Evolutionary conservation across 2,113 vertebrate species (phyloP).

Genomic region (Pionites leucogaster): DNA sequence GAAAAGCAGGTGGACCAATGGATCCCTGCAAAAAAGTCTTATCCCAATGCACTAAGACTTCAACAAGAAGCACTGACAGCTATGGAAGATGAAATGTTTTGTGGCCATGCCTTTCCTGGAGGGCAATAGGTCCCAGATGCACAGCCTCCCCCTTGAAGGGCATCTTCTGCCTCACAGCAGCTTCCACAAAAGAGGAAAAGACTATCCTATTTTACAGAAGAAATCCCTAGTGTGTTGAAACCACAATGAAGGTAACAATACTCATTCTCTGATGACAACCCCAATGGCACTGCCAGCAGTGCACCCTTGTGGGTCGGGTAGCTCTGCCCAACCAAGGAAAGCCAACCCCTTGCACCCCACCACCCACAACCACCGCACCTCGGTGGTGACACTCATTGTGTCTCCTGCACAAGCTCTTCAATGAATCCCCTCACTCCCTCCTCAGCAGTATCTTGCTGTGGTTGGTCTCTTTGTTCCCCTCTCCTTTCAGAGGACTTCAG

Average conservation of each 20-base stretch:
- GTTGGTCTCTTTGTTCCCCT: background rate
- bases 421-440: background rate
- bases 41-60: background rate
- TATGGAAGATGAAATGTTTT: background rate
- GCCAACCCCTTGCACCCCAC: background rate
- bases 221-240: background rate
- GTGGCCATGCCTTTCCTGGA: background rate
- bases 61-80: background rate
- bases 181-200: background rate
- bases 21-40: background rate
- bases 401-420: background rate
- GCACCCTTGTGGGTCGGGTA: background rate
- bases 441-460: background rate
- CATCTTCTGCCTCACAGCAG: background rate
- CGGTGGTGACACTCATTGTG: fast-evolving
- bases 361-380: background rate
- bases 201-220: background rate
- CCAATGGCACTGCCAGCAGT: background rate
- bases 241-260: background rate
- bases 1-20: background rate
- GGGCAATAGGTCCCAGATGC: background rate
- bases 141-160: background rate
- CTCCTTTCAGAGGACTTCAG: background rate
- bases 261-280: background rate
- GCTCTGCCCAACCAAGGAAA: background rate